Percentiles rank a stretch among this genome's conserved stretches.
Conservation (phyloP, 2,888 invertebrate genomes). For the Chrysomela aeneicollis region DNA sequence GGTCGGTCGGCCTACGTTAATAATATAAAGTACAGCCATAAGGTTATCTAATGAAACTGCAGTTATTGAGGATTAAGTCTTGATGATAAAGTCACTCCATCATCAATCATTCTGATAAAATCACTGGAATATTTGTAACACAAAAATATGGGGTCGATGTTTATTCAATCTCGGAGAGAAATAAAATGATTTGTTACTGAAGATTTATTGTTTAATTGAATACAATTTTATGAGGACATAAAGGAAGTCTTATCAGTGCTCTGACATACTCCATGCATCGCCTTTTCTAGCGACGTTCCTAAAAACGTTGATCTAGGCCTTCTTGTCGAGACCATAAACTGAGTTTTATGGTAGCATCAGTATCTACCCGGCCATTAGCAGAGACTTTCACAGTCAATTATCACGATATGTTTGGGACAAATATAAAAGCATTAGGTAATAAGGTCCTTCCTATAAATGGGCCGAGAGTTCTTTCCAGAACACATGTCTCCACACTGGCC, state of each 20-base stretch:
- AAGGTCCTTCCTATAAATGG: constrained; percentile 43
- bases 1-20: background rate
- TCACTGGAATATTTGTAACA: background rate
- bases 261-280: background rate
- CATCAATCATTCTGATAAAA: constrained; percentile 5
- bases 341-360: constrained; percentile 21
- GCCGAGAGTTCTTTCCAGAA: constrained; percentile 41
- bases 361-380: constrained; percentile 30
- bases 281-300: background rate
- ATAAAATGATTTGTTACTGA: constrained; percentile 2
- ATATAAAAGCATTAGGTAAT: constrained; percentile 48
- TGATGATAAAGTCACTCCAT: background rate
- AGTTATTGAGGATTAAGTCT: constrained; percentile 2
- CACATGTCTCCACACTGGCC: constrained; percentile 48
- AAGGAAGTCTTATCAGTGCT: background rate
- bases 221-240: background rate
- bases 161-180: background rate
- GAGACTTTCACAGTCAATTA: constrained; percentile 46
- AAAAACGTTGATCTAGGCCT: constrained; percentile 21
- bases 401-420: constrained; percentile 43
- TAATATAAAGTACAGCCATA: background rate
- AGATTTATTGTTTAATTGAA: constrained; percentile 1
- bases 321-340: constrained; percentile 28
- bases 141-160: background rate
- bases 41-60: constrained; percentile 5